These are phyloP conservation scores for Myotis daubentonii DNA, from an alignment of 2,797 vertebrate species.

Conservation along the genomic window DNA sequence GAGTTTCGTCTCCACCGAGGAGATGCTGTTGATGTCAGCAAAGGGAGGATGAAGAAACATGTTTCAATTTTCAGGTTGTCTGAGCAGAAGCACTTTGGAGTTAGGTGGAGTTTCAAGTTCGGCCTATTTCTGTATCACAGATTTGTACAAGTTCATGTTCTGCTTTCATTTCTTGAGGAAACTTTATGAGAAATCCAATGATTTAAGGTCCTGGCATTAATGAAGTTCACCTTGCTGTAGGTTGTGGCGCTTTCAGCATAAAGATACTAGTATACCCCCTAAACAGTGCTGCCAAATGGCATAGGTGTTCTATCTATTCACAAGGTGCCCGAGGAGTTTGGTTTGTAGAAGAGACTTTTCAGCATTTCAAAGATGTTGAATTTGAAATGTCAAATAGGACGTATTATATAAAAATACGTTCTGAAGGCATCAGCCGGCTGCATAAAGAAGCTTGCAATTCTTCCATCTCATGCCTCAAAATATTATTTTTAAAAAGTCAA, in stretches of 20 bases:
- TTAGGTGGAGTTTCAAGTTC: neutral
- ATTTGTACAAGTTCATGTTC: conserved; percentile 31
- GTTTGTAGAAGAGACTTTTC: neutral
- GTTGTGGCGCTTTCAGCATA: neutral
- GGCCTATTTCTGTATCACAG: neutral
- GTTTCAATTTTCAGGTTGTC: conserved; percentile 47
- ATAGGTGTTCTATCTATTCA: neutral
- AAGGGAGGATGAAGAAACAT: neutral
- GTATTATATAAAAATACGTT: neutral
- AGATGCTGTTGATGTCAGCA: conserved; percentile 4
- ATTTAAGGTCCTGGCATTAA: neutral
- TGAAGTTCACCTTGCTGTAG: neutral
- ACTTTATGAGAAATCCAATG: neutral
- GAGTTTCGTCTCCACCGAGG: neutral
- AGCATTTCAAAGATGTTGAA: conserved; percentile 10
- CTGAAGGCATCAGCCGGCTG: neutral
- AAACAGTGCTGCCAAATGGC: neutral
- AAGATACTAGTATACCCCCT: neutral
- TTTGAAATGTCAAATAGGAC: neutral
- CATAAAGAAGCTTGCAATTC: neutral
- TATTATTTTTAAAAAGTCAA: conserved; percentile 30
- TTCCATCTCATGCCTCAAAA: neutral
- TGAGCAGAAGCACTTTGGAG: conserved; percentile 25
- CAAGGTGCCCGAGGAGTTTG: neutral
- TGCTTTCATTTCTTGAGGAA: neutral